Percentiles rank a stretch among this genome's conserved stretches.
Conservation (phyloP, 1,140 invertebrate species). For the Drosophila neocordata region DNA sequence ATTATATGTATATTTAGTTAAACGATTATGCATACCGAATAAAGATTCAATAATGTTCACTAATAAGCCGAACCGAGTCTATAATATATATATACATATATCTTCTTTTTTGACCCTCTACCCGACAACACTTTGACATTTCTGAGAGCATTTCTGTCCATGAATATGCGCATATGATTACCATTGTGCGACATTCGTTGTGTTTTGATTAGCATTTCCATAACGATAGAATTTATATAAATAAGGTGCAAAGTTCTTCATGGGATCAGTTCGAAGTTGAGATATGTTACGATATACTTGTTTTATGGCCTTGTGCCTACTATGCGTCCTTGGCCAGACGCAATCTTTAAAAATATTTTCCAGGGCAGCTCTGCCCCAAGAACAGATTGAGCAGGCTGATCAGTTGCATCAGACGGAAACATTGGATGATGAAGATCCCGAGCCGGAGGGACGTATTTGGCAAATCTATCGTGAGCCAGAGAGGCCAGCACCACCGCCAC, state of each 20-base stretch:
- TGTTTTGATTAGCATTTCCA: constrained; percentile 1
- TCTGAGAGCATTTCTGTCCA: not conserved
- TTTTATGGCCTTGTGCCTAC: not conserved
- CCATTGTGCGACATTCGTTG: not conserved
- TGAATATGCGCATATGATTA: constrained; percentile 17
- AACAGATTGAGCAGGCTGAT: not conserved
- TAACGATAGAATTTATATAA: constrained; percentile 12
- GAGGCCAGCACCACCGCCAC: constrained; percentile 19
- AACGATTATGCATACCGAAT: constrained; percentile 12
- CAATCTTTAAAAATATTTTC: constrained; percentile 6
- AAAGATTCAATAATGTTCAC: constrained; percentile 11
- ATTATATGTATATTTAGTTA: constrained; percentile 1
- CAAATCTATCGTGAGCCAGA: constrained; percentile 18
- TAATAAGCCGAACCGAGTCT: constrained; percentile 1
- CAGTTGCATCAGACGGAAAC: not conserved
- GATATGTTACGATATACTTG: not conserved
- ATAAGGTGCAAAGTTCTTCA: not conserved
- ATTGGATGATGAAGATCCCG: constrained; percentile 22
- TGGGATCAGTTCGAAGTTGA: not conserved
- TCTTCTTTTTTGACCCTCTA: not conserved
- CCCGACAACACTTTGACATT: constrained; percentile 9
- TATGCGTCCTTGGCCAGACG: constrained; percentile 11
- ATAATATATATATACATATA: not conserved
- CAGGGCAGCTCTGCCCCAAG: not conserved
- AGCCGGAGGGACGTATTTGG: constrained; percentile 29